These are phyloP conservation scores for Lepidurus arcticus DNA, from an alignment of 1,140 invertebrate genomes.

Conservation along the genomic window DNA sequence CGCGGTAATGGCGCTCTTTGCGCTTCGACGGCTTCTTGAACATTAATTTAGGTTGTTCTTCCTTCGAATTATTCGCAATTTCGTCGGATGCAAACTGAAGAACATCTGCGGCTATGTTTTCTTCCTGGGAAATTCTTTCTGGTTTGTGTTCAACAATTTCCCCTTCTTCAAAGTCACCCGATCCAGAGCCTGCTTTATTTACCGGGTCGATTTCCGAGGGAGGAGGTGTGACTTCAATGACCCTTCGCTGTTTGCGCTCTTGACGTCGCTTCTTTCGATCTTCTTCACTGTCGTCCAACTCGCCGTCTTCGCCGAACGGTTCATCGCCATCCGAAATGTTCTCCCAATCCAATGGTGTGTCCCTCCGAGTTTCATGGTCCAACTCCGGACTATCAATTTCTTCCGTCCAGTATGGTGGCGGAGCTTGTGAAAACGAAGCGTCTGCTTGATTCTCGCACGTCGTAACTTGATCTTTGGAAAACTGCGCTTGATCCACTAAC, in stretches of 20 bases:
- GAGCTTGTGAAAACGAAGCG: neutral
- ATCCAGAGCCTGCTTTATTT: neutral
- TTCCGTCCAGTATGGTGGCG: neutral
- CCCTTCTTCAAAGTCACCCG: conserved; percentile 33
- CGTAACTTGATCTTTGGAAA: neutral
- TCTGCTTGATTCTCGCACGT: neutral
- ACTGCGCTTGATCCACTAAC: no score
- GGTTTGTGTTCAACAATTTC: conserved; percentile 33
- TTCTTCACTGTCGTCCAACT: conserved; percentile 33
- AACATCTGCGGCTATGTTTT: conserved; percentile 10
- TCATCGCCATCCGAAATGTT: conserved; percentile 30
- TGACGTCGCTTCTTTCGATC: conserved; percentile 24
- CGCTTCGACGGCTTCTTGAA: conserved; percentile 27
- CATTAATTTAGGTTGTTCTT: conserved; percentile 23
- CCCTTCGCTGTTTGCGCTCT: neutral
- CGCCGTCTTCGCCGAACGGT: conserved; percentile 28
- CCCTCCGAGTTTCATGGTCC: neutral
- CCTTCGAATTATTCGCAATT: neutral
- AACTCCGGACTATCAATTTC: neutral
- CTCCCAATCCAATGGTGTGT: conserved; percentile 12
- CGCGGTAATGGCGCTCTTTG: conserved; percentile 31
- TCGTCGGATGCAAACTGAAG: neutral
- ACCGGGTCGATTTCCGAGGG: neutral
- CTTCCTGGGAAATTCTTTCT: conserved; percentile 19
- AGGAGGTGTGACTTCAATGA: neutral